Conservation (phyloP, 2,888 invertebrate genomes). For the Calliopum simillimum region DNA sequence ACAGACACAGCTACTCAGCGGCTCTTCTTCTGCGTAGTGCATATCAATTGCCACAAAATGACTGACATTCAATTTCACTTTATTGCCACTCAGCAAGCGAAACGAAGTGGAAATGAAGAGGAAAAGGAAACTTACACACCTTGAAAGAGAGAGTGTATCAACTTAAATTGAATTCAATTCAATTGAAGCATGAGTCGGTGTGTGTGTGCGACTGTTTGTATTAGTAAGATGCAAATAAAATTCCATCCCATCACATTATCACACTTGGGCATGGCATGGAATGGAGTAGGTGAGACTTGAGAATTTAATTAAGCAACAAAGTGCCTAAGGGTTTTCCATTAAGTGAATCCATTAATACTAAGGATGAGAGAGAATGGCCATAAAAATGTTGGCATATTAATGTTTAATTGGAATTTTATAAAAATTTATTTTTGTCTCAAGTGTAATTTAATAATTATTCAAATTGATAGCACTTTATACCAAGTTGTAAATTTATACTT, state of each 20-base stretch:
- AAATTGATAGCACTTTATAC: too few species aligned
- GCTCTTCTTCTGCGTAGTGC: background rate
- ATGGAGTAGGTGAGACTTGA: background rate
- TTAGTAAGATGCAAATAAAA: background rate
- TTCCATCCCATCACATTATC: background rate
- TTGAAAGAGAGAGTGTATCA: background rate
- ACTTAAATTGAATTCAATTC: background rate
- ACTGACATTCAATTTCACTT: constrained; percentile 3
- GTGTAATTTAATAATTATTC: too few species aligned
- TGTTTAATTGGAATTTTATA: too few species aligned
- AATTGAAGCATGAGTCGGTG: background rate
- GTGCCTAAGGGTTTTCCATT: too few species aligned
- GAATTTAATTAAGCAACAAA: background rate
- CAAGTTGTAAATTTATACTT: too few species aligned
- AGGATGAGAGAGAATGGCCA: too few species aligned
- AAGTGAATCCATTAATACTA: too few species aligned
- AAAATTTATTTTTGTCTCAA: too few species aligned
- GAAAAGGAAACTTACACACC: constrained; percentile 14
- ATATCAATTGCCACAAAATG: background rate
- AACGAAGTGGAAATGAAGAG: constrained; percentile 13
- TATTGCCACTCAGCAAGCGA: constrained; percentile 1
- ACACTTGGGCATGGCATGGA: background rate
- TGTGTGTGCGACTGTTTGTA: background rate
- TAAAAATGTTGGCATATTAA: too few species aligned
- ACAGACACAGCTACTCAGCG: background rate